phyloP scores from a whole-genome alignment of 2,797 vertebrate species.

The Oreortyx pictus region DNA sequence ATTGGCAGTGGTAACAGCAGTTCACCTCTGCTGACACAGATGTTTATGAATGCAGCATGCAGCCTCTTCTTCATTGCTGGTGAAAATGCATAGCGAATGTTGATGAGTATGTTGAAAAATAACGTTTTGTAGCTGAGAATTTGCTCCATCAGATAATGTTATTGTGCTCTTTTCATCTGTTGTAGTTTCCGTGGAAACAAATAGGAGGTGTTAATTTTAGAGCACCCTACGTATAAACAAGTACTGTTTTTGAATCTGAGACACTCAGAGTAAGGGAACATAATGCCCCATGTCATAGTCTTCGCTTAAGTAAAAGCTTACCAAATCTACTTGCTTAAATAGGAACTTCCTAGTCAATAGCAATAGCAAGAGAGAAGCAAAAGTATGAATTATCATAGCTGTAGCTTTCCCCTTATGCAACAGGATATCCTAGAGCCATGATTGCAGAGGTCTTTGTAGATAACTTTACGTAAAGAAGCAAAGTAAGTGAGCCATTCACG shows the following conservation, averaged over 20 bases:
- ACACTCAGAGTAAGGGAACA: neutral
- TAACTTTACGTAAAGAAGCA: neutral
- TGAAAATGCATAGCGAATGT: too few relatives aligned
- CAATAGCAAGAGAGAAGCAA: neutral
- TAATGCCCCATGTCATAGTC: neutral
- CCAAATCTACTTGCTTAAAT: neutral
- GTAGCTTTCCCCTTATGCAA: neutral
- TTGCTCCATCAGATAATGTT: too few relatives aligned
- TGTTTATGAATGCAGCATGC: too few relatives aligned
- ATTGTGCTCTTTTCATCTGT: too few relatives aligned
- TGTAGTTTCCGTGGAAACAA: too few relatives aligned
- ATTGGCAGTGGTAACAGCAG: too few relatives aligned
- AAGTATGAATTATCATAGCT: neutral
- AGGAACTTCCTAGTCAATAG: neutral
- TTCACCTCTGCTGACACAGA: too few relatives aligned
- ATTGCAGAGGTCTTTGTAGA: neutral
- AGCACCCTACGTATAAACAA: neutral
- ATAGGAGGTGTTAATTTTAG: too few relatives aligned
- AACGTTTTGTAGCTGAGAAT: too few relatives aligned
- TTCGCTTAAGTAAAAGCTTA: neutral
- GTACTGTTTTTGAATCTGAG: neutral
- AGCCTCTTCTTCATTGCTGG: too few relatives aligned
- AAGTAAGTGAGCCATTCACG: fast-evolving
- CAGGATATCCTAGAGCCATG: neutral
- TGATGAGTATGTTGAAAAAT: too few relatives aligned